phyloP scores from a whole-genome alignment of 1,140 invertebrate species.

The Nixonia krombeini region DNA sequence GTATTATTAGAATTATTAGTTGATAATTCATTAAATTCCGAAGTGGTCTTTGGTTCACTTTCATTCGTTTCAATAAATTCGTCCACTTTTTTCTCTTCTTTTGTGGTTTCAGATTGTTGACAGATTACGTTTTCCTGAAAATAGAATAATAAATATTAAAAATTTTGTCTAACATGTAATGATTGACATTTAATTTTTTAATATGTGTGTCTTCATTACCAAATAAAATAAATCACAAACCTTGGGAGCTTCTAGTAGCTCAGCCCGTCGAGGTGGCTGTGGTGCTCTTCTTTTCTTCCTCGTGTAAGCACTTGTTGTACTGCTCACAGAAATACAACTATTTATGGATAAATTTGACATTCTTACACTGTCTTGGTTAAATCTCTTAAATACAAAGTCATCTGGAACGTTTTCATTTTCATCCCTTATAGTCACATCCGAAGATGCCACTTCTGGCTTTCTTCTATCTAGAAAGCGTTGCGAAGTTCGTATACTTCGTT shows the following conservation, averaged over 20 bases:
- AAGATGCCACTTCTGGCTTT: constrained; percentile 16
- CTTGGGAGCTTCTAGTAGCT: constrained; percentile 44
- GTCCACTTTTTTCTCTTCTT: neutral
- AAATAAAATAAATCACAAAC: constrained; percentile 25
- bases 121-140: neutral
- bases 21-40: no score
- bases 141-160: no score
- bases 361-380: constrained; percentile 59
- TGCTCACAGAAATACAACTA: constrained; percentile 62
- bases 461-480: constrained; percentile 31
- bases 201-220: neutral
- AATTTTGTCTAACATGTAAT: no score
- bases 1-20: no score
- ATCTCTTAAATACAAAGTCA: constrained; percentile 64
- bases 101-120: neutral
- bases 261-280: constrained; percentile 54
- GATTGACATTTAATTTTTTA: neutral
- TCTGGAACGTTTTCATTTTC: constrained; percentile 65
- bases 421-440: constrained; percentile 47
- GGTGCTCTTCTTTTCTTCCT: constrained; percentile 65
- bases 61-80: no score
- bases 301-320: constrained; percentile 57
- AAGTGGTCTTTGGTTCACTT: neutral
- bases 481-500: constrained; percentile 44
- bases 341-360: constrained; percentile 67